These are phyloP conservation scores for Cyphomyrus discorhynchus DNA, from an alignment of 2,113 vertebrate species.

Conservation along the genomic window DNA sequence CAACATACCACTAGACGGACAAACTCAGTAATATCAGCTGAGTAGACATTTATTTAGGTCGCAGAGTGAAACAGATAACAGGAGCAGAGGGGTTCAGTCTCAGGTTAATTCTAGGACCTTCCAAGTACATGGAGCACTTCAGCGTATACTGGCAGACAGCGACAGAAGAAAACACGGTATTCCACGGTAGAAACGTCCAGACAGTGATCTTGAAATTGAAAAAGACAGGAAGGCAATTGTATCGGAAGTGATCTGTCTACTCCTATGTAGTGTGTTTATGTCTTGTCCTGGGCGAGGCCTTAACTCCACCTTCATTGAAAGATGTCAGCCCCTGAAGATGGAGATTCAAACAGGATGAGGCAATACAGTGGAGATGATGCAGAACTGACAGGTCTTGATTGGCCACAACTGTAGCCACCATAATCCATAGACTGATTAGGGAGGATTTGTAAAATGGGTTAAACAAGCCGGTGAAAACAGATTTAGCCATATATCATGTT, in stretches of 20 bases:
- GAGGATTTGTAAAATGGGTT: background rate
- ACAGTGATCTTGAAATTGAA: background rate
- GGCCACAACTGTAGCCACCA: background rate
- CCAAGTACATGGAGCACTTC: background rate
- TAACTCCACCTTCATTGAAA: background rate
- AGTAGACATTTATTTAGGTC: background rate
- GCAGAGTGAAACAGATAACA: background rate
- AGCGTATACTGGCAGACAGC: background rate
- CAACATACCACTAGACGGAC: no score
- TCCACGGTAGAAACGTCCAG: background rate
- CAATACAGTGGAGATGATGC: background rate
- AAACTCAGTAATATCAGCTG: background rate
- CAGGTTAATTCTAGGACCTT: background rate
- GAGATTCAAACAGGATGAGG: background rate
- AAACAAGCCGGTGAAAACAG: background rate
- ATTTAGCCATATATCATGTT: background rate
- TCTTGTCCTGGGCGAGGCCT: background rate
- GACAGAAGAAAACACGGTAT: background rate
- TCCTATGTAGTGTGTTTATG: background rate
- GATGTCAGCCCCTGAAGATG: background rate
- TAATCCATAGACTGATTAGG: background rate
- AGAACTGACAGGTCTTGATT: background rate
- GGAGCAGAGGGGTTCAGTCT: background rate
- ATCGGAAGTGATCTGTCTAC: background rate
- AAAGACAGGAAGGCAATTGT: constrained; percentile 12